A percentile compares a stretch with the other conserved stretches of the same genome.
These are phyloP conservation scores for Allacma fusca DNA, from an alignment of 2,888 invertebrate species.

Conservation along the genomic window DNA sequence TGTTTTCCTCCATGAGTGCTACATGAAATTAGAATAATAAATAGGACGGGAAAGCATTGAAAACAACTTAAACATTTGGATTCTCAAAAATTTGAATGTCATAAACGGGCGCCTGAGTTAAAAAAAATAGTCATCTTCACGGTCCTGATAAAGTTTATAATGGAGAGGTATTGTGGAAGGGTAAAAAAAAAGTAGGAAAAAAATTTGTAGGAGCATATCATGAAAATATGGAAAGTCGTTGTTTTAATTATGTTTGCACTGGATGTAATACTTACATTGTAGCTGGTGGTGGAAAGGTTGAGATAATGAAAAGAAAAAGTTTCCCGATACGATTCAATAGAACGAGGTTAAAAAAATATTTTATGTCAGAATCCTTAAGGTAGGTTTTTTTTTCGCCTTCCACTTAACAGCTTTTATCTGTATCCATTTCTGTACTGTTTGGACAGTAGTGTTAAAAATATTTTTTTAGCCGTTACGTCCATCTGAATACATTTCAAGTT, in stretches of 20 bases:
- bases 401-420: too few relatives aligned
- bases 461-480: not conserved
- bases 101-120: not conserved
- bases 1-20: not conserved
- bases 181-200: not conserved
- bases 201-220: not conserved
- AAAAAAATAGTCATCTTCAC: not conserved
- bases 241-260: too few relatives aligned
- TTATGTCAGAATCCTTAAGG: constrained; percentile 1
- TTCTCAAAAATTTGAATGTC: too few relatives aligned
- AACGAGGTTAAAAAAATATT: constrained; percentile 3
- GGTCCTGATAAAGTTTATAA: not conserved
- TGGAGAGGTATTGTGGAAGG: not conserved
- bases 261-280: too few relatives aligned
- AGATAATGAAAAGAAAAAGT: not conserved
- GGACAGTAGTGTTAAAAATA: too few relatives aligned
- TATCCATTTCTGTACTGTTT: too few relatives aligned
- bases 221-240: not conserved
- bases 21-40: not conserved
- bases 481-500: not conserved
- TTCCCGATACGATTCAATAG: not conserved
- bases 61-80: too few relatives aligned
- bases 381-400: not conserved
- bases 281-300: too few relatives aligned
- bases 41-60: too few relatives aligned